Evolutionary conservation across 1,140 invertebrate species (phyloP), one percentile per base, ranked within the genome.

Genomic region (Holcopasites calliopsidis): DNA sequence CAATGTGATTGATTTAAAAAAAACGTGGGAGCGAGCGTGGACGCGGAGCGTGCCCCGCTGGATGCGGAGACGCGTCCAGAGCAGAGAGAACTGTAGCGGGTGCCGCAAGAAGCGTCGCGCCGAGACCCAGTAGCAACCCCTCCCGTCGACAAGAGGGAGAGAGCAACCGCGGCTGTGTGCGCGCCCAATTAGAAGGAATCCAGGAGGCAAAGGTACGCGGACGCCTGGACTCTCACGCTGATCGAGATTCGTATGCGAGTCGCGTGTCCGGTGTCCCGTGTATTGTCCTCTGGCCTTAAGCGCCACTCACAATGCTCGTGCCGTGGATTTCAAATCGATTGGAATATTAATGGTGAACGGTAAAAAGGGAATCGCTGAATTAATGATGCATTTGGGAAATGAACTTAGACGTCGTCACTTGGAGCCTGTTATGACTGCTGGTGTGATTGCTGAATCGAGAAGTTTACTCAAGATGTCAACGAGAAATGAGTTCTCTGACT

Each of bases 211-310:
- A 79, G 62, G 73, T 58, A 69, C 69, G 64, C 64, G 76, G 76
- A 78, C 54, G 57, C 49, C 60, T 65, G 70, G 61, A 61, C 71
- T 82, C 80, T 82, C 77, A 82, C 80, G 80, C 68, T 80, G 57
- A 57, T 58, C 50, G 26, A 40, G 40, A 77, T 78, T 82, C 76
- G 77, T 86, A 86, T 86, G 83, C 83, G 80, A 77, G 85, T 86
- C 85, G 85, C 83, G 85, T 86, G 85, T 86, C 85, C 79, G 73
- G 52, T 82, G 85, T 77, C 82, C 74, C 64, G 66, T n/a, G 62
- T 61, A 66, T 33, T 78, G 26, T 50, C 11, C 26, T 50, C 4
- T 38, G 11, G 4, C 35, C 31, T 79, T 79, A 79, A 58, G 55
- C 70, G 7, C 8, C 57, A 33, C 31, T 61, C 68, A 71, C 57